Evolutionary conservation across 2,888 invertebrate genomes (phyloP).

Genomic region (Stratiomys singularior): DNA sequence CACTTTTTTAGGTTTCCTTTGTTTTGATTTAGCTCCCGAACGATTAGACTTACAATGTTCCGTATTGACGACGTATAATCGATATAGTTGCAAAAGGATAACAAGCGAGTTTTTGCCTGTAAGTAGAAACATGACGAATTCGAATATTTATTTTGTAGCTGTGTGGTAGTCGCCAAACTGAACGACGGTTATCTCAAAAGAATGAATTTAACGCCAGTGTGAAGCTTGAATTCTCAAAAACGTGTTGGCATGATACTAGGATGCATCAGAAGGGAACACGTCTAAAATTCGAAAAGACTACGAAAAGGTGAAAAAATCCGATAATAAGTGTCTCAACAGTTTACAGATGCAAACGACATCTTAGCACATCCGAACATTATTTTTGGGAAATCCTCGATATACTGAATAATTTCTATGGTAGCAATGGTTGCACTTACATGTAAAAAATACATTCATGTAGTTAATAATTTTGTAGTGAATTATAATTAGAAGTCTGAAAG

Average conservation of each 20-base stretch:
- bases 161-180: no score
- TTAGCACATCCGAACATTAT: no score
- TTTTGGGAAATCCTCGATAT: no score
- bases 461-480: constrained; percentile 88
- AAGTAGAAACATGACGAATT: not conserved
- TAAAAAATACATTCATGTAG: constrained; percentile 97
- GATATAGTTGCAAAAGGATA: constrained; percentile 85
- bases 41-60: constrained; percentile 69
- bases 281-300: not conserved
- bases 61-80: constrained; percentile 82
- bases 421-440: constrained; percentile 74
- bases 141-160: not conserved
- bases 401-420: no score
- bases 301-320: no score
- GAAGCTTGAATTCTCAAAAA: no score
- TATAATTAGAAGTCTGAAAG: constrained; percentile 86
- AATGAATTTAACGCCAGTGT: no score
- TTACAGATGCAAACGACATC: no score
- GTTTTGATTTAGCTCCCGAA: constrained; percentile 57
- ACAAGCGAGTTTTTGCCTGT: constrained; percentile 82
- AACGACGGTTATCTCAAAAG: no score
- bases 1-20: constrained; percentile 57
- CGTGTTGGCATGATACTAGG: not conserved
- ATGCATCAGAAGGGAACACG: not conserved
- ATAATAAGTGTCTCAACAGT: no score